Conservation (phyloP, 2,888 invertebrate species). For the Imbricaverruca yamaguchii region DNA sequence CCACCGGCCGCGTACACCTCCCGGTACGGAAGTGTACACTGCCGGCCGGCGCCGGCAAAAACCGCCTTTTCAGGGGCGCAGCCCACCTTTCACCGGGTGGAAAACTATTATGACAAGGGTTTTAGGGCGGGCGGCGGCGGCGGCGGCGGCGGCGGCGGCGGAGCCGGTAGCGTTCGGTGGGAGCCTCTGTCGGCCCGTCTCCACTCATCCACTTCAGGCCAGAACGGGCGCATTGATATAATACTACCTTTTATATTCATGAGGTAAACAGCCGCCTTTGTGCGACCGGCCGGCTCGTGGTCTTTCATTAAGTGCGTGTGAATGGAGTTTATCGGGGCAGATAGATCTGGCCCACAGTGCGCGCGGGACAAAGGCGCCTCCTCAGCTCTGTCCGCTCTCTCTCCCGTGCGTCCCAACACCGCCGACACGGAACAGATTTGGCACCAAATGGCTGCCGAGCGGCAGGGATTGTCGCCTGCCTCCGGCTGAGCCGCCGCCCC, state of each 20-base stretch:
- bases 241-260: constrained; percentile 21
- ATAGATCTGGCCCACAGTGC: constrained; percentile 12
- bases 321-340: constrained; percentile 14
- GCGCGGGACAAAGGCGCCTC: not conserved
- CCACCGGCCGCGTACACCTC: not conserved
- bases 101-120: constrained; percentile 20
- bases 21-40: not conserved
- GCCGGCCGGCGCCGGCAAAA: not conserved
- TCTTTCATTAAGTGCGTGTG: constrained; percentile 20
- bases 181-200: not conserved
- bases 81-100: not conserved
- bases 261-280: constrained; percentile 18
- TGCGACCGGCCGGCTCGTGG: constrained; percentile 1
- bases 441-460: not conserved
- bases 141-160: not conserved
- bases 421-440: not conserved
- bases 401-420: not conserved
- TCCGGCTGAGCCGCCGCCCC: not conserved
- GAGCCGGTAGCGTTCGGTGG: not conserved
- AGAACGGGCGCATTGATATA: not conserved
- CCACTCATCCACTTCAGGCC: constrained; percentile 19
- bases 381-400: not conserved
- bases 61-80: not conserved
- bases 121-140: not conserved
- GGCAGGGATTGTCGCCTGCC: not conserved